Evolutionary conservation across 2,113 vertebrate species (phyloP), one percentile per base, ranked within the genome.

Genomic region (Rhea pennata): DNA sequence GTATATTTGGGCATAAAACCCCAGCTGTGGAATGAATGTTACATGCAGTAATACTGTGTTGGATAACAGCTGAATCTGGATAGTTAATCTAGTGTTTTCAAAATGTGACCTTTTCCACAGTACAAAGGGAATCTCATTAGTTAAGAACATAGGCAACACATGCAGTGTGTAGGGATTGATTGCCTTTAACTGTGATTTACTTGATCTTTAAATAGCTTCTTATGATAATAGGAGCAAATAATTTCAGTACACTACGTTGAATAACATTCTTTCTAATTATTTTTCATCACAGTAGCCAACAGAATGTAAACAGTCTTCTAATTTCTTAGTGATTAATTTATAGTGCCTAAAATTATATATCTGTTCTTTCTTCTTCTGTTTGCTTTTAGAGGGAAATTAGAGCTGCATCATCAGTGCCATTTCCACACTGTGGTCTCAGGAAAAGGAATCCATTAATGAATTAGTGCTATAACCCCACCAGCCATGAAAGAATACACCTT

Each of bases 351-450:
- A 81, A 85, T 91, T 6, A 48, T 22, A 2, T 39, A 80, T 36
- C 59, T 89, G 8, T 87, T 91, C 40, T 84, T 33, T 84, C 44
- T 86, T 46, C 48, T 84, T 79, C 84, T 90, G 61, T 69, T 85
- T 92, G 44, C 77, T 66, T 84, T 91, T 84, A 97, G 94, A 94
- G 93, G 88, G 91, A 97, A 92, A 85, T 61, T 5, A 29, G 93
- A 96, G 94, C 96, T 76, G 93, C 94, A 94, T 96, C 93, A 48
- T 96, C 95, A 26, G 39, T 97, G 54, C 73, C 88, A 79, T 93
- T 96, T 83, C 95, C 94, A 42, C 95, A 65, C 62, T 79, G 83
- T n/a, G 97, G 92, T 92, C 83, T 65, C 83, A 95, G 64, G 85
- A 84, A 84, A 92, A 95, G 72, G 79, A 81, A 11, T 48, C 15